Conservation (phyloP, 1,140 invertebrate species). For the Drosophila subobscura region DNA sequence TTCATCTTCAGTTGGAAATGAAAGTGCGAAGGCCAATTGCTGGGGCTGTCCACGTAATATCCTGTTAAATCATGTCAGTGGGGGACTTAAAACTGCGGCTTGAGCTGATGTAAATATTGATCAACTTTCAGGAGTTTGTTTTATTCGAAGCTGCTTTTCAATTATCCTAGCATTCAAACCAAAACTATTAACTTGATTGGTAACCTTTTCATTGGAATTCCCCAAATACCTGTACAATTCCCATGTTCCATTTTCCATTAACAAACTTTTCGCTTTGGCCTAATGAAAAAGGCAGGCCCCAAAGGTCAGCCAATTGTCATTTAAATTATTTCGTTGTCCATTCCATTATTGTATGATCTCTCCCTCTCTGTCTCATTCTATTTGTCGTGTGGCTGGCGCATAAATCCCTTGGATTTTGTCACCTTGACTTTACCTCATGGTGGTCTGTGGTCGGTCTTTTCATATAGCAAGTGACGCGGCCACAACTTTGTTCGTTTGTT, state of each 20-base stretch:
- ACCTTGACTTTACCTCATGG: slow-evolving; percentile 55
- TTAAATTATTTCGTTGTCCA: slow-evolving; percentile 30
- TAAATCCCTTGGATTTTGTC: slow-evolving; percentile 52
- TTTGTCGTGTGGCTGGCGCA: slow-evolving; percentile 55
- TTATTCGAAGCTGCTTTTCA: too few relatives aligned
- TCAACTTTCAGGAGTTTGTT: too few relatives aligned
- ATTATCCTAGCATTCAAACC: too few relatives aligned
- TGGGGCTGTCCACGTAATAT: slow-evolving; percentile 18
- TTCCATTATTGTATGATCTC: too few relatives aligned
- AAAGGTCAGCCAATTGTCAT: slow-evolving; percentile 66
- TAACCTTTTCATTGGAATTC: slow-evolving; percentile 28
- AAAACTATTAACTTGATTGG: slow-evolving; percentile 51
- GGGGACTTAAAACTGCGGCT: slow-evolving; percentile 5
- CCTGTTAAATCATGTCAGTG: slow-evolving; percentile 41
- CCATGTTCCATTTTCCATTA: slow-evolving; percentile 77
- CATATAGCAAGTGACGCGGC: slow-evolving; percentile 41
- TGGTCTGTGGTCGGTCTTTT: slow-evolving; percentile 1
- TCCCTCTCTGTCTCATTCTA: slow-evolving; percentile 3
- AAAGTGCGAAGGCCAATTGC: slow-evolving; percentile 50
- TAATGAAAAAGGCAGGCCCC: slow-evolving; percentile 50
- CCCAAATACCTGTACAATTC: slow-evolving; percentile 43
- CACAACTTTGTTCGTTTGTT: slow-evolving; percentile 16
- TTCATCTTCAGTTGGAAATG: slow-evolving; percentile 72
- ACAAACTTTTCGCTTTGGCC: slow-evolving; percentile 36
- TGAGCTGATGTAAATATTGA: slow-evolving; percentile 10